Percentiles rank a stretch among this genome's conserved stretches.
Evolutionary conservation across 2,888 invertebrate species (phyloP).

Genomic region (Calliopum simillimum): DNA sequence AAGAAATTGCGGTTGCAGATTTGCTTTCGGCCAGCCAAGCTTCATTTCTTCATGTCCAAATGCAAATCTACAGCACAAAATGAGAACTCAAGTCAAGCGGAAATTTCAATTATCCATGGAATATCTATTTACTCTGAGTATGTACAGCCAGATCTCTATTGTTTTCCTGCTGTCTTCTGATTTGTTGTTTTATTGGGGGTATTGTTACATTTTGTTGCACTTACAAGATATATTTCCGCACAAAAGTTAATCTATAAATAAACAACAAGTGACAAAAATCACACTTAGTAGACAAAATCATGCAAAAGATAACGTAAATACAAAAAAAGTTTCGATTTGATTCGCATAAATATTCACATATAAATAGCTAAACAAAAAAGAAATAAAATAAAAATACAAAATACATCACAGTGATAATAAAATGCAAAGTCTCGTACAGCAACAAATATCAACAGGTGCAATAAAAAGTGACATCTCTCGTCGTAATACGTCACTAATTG

Average conservation of each 20-base stretch:
- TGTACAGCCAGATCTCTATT: neutral
- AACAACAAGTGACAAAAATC: slow-evolving; percentile 56
- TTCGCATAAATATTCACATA: slow-evolving; percentile 1
- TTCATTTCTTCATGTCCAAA: slow-evolving; percentile 10
- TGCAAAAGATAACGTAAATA: slow-evolving; percentile 13
- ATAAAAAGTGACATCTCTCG: slow-evolving; percentile 8
- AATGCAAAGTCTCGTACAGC: slow-evolving; percentile 12
- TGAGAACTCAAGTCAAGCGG: slow-evolving; percentile 30
- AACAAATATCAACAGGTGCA: neutral
- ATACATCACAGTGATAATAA: neutral
- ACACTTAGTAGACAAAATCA: slow-evolving; percentile 51
- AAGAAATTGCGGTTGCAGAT: neutral
- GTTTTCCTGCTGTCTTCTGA: neutral
- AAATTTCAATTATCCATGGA: slow-evolving; percentile 23
- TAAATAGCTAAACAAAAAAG: slow-evolving; percentile 24
- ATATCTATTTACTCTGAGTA: neutral
- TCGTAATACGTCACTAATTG: slow-evolving; percentile 6
- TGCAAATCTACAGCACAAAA: slow-evolving; percentile 5
- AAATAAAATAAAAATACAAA: slow-evolving; percentile 36
- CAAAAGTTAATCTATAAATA: slow-evolving; percentile 56
- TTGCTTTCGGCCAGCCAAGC: neutral
- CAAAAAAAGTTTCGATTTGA: slow-evolving; percentile 20
- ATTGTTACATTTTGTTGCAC: no score
- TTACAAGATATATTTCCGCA: slow-evolving; percentile 4
- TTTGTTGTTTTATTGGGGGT: no score